Conservation (phyloP, 2,797 vertebrate genomes). For the Sylvilagus floridanus region DNA sequence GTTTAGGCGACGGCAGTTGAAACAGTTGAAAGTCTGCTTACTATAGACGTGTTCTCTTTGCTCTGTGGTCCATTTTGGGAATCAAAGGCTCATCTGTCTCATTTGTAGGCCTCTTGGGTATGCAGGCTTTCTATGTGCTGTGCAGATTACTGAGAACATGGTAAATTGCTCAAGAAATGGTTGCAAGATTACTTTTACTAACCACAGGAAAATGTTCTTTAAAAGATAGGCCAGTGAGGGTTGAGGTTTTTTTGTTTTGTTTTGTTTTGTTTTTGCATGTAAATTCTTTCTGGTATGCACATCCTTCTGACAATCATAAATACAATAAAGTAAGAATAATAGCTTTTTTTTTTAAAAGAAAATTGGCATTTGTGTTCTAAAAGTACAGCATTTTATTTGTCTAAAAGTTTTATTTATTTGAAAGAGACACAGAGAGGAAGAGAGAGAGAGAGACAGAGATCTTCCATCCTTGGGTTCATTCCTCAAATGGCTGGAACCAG, state of each 20-base stretch:
- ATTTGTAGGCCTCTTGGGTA: background rate
- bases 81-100: background rate
- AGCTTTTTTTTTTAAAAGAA: conserved; percentile 39
- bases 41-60: background rate
- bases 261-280: conserved; percentile 21
- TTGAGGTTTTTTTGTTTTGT: background rate
- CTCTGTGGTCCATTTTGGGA: background rate
- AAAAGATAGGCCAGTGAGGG: background rate
- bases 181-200: background rate
- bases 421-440: no score
- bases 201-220: background rate
- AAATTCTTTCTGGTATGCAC: background rate
- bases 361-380: conserved; percentile 41
- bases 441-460: no score
- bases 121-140: background rate
- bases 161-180: background rate
- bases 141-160: background rate
- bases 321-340: conserved; percentile 8
- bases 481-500: no score
- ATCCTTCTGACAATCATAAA: background rate
- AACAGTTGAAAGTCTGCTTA: background rate
- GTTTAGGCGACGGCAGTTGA: no score
- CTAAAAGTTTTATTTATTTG: no score
- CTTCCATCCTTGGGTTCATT: no score
- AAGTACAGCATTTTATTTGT: background rate